Conservation (phyloP, 2,113 vertebrate genomes). For the Neomonachus schauinslandi region DNA sequence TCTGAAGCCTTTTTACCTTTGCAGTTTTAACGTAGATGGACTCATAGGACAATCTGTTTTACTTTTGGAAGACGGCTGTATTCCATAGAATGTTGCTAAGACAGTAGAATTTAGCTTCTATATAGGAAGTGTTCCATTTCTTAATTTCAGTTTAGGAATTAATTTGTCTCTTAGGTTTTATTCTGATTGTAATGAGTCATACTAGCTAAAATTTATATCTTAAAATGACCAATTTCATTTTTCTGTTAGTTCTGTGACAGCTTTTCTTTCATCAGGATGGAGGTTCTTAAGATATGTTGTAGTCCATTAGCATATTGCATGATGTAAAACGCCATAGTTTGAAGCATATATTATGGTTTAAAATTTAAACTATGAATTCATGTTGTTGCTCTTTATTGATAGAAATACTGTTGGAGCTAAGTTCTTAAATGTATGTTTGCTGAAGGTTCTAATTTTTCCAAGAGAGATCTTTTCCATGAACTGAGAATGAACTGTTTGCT, state of each 20-base stretch:
- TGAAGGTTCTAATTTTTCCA: background rate
- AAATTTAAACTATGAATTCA: background rate
- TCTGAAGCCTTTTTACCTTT: slow-evolving; percentile 21
- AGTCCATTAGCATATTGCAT: background rate
- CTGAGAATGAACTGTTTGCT: background rate
- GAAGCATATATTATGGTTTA: slow-evolving; percentile 10
- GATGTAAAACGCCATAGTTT: background rate
- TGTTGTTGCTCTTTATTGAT: background rate
- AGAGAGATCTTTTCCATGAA: slow-evolving; percentile 24
- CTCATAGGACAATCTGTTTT: background rate
- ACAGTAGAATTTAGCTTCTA: slow-evolving; percentile 16
- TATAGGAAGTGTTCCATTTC: background rate
- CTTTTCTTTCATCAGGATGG: slow-evolving; percentile 43
- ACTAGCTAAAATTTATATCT: slow-evolving; percentile 4
- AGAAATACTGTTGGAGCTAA: background rate
- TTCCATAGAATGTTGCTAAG: slow-evolving; percentile 4
- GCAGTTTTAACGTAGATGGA: background rate
- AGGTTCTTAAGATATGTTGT: background rate
- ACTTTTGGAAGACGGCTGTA: background rate
- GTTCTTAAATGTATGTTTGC: slow-evolving; percentile 15
- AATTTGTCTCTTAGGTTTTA: background rate
- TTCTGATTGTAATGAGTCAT: slow-evolving; percentile 31
- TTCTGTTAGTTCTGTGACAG: background rate
- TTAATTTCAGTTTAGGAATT: slow-evolving; percentile 7
- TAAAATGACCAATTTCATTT: slow-evolving; percentile 37